phyloP scores from a whole-genome alignment of 2,888 invertebrate genomes.

The Bimastos eiseni region DNA sequence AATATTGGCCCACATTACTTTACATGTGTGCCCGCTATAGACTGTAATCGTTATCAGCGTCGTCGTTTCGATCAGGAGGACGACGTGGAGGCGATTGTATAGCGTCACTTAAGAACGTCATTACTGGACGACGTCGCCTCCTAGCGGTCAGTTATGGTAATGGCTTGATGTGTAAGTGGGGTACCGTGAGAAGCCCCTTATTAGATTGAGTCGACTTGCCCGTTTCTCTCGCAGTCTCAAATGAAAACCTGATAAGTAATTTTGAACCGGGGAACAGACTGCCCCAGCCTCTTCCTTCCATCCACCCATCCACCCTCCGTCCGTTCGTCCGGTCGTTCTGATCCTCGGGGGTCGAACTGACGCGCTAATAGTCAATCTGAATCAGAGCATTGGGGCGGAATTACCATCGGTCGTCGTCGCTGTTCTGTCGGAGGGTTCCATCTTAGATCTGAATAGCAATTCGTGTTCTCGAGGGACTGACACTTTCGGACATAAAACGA shows the following conservation, averaged over 20 bases:
- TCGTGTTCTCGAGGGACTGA: neutral
- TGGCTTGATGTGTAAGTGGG: constrained; percentile 6
- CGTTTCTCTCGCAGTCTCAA: neutral
- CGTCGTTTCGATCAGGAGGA: neutral
- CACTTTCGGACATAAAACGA: neutral
- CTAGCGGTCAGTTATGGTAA: neutral
- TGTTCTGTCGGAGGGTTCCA: neutral
- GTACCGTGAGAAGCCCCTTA: constrained; percentile 13
- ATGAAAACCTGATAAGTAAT: constrained; percentile 13
- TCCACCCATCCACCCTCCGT: neutral
- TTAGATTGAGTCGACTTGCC: neutral
- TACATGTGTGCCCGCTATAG: neutral
- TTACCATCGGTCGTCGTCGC: neutral
- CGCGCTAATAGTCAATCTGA: constrained; percentile 4
- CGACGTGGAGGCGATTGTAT: neutral
- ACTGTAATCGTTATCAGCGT: neutral
- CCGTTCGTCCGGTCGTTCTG: neutral
- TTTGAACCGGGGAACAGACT: neutral
- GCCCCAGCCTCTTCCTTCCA: neutral
- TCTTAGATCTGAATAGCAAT: neutral
- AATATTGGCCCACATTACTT: constrained; percentile 2
- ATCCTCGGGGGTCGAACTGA: no score
- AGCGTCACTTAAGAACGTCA: neutral
- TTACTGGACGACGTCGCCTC: neutral
- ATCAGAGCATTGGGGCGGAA: neutral